Evolutionary conservation across 2,888 invertebrate species (phyloP).

Genomic region (Laothoe populi): DNA sequence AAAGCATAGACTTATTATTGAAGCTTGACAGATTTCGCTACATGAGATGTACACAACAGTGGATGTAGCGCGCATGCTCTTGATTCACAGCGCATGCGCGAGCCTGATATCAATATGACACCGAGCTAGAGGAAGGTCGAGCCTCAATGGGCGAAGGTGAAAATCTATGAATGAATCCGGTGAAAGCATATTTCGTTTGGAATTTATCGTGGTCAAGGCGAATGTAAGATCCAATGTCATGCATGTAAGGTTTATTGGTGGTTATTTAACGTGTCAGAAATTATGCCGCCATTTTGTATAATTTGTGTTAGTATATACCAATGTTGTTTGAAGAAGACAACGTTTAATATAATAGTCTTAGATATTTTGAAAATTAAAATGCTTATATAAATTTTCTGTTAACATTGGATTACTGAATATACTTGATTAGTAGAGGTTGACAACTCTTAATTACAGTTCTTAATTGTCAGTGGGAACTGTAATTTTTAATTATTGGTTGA

Average conservation of each 20-base stretch:
- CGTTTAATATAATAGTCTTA: not conserved
- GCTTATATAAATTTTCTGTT: too few species aligned
- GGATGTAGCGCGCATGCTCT: slow-evolving; percentile 54
- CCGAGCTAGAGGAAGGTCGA: slow-evolving; percentile 57
- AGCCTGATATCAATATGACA: slow-evolving; percentile 74
- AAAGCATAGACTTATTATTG: slow-evolving; percentile 61
- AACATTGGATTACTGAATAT: too few species aligned
- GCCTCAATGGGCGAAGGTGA: slow-evolving; percentile 71
- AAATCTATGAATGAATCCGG: slow-evolving; percentile 67
- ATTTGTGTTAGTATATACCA: not conserved
- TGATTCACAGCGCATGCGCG: slow-evolving; percentile 60
- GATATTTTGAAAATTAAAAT: too few species aligned
- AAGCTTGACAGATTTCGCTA: slow-evolving; percentile 67
- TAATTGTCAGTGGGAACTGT: too few species aligned
- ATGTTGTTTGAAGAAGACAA: not conserved
- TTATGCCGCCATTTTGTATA: not conserved
- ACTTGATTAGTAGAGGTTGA: too few species aligned
- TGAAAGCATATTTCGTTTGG: slow-evolving; percentile 39
- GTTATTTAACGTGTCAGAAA: not conserved
- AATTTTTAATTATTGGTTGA: too few species aligned
- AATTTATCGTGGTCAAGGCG: slow-evolving; percentile 25
- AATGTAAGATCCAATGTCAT: slow-evolving; percentile 9
- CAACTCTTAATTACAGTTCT: too few species aligned
- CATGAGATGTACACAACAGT: slow-evolving; percentile 62
- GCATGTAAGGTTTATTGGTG: not conserved